phyloP scores from a whole-genome alignment of 2,888 invertebrate species.

The Neoaliturus tenellus region DNA sequence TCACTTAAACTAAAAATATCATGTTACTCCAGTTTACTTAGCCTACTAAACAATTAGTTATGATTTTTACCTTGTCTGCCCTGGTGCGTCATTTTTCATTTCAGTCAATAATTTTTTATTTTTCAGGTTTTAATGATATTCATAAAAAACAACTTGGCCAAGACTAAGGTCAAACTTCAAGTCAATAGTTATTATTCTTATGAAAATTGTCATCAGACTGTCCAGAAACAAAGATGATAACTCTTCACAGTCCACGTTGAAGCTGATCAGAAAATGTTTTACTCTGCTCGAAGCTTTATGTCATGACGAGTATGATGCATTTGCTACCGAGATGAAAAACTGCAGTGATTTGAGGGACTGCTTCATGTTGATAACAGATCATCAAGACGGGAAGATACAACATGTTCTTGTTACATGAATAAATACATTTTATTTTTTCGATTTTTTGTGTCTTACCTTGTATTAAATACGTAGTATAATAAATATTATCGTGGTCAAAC shows the following conservation, averaged over 20 bases:
- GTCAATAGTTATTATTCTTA: not conserved
- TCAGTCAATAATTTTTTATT: not conserved
- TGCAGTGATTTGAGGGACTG: not conserved
- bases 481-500: no score
- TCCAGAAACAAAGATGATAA: not conserved
- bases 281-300: not conserved
- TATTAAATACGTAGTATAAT: no score
- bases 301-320: not conserved
- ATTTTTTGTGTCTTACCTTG: no score
- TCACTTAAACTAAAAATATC: no score
- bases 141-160: conserved; percentile 36
- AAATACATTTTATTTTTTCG: no score
- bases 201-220: not conserved
- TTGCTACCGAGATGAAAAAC: not conserved
- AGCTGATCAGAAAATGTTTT: conserved; percentile 6
- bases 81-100: no score
- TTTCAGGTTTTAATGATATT: conserved; percentile 38
- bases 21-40: no score
- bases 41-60: no score
- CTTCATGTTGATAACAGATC: not conserved
- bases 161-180: not conserved
- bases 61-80: no score
- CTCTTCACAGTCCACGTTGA: not conserved
- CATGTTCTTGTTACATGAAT: no score
- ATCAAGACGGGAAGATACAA: no score